Percentiles rank a stretch among this genome's conserved stretches.
Conservation (phyloP, 2,888 invertebrate species). For the Caenorhabditis becei region DNA sequence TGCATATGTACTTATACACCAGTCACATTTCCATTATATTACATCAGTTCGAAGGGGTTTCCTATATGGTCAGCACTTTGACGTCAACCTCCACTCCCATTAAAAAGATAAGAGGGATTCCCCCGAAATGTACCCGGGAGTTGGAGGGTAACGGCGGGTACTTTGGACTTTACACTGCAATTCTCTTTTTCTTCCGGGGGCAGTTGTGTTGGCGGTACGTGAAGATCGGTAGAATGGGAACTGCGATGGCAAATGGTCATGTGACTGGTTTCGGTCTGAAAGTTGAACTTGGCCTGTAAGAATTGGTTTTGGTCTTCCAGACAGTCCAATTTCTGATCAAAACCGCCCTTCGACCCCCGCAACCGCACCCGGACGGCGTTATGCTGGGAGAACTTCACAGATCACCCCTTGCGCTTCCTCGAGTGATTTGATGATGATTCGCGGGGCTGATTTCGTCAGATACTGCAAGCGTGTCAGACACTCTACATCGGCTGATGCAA, state of each 20-base stretch:
- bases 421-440: constrained; percentile 38
- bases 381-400: constrained; percentile 33
- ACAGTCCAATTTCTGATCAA: background rate
- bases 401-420: constrained; percentile 20
- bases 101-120: constrained; percentile 49
- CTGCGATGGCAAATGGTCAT: background rate
- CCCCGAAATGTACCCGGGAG: constrained; percentile 42
- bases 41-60: constrained; percentile 37
- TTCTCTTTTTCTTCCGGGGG: background rate
- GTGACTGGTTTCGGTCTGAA: background rate
- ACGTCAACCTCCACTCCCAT: constrained; percentile 18
- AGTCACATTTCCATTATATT: constrained; percentile 34
- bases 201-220: background rate
- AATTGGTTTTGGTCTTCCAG: background rate
- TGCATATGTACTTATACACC: constrained; percentile 16
- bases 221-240: constrained; percentile 2
- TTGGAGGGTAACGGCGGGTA: constrained; percentile 4
- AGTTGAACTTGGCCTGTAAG: background rate
- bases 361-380: too few species aligned
- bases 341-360: background rate
- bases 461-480: constrained; percentile 60
- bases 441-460: constrained; percentile 53
- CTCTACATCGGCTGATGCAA: constrained; percentile 51
- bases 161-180: constrained; percentile 52
- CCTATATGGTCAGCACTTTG: constrained; percentile 37